Conservation (phyloP, 2,888 invertebrate genomes). For the Ametastegia equiseti region DNA sequence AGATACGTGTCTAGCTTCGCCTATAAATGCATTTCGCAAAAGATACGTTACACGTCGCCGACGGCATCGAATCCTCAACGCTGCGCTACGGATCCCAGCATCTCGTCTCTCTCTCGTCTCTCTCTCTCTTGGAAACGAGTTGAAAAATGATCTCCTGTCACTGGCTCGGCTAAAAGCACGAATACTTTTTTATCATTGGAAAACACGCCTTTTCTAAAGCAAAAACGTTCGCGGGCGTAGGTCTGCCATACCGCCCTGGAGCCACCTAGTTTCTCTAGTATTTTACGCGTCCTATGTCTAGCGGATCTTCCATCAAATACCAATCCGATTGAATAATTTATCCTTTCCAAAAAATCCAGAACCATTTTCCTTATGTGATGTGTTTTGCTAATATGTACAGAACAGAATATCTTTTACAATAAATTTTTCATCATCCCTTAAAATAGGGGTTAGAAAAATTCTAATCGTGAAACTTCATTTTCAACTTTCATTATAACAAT, state of each 20-base stretch:
- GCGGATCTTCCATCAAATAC: conserved; percentile 20
- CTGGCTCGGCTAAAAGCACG: conserved; percentile 68
- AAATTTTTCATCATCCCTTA: too few relatives aligned
- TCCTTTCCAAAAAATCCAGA: neutral
- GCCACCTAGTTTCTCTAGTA: conserved; percentile 22
- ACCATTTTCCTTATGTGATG: neutral
- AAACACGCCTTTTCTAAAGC: conserved; percentile 61
- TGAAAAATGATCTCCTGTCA: conserved; percentile 73
- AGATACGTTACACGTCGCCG: conserved; percentile 19
- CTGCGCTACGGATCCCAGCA: conserved; percentile 14
- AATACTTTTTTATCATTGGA: conserved; percentile 64
- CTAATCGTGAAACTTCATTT: too few relatives aligned
- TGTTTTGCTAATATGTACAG: too few relatives aligned
- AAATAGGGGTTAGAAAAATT: too few relatives aligned
- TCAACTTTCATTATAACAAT: too few relatives aligned
- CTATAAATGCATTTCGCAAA: conserved; percentile 5
- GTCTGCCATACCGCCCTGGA: neutral
- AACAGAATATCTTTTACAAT: too few relatives aligned
- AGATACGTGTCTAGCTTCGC: too few relatives aligned
- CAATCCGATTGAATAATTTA: conserved; percentile 29
- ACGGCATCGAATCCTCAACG: conserved; percentile 28
- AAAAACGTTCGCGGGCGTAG: conserved; percentile 15
- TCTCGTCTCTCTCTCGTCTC: too few relatives aligned
- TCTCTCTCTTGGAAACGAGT: conserved; percentile 63
- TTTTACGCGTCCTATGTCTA: conserved; percentile 18